Percentiles rank a stretch among this genome's conserved stretches.
phyloP scores from a whole-genome alignment of 2,888 invertebrate genomes.

The Rambutsinella grinnellia region DNA sequence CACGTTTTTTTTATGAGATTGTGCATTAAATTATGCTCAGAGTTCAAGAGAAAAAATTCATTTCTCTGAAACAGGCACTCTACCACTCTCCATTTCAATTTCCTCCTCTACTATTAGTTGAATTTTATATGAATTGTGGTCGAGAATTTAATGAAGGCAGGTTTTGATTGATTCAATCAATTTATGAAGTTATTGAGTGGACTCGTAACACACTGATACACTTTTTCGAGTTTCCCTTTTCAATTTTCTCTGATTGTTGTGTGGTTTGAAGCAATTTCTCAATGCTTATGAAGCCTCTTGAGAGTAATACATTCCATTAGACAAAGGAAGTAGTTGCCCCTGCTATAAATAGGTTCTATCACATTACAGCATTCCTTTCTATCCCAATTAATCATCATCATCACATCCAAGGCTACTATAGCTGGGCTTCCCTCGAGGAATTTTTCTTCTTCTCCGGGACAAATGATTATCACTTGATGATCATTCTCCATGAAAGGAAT shows the following conservation, averaged over 20 bases:
- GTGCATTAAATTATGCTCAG: neutral
- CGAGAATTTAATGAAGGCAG: neutral
- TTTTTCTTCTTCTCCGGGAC: constrained; percentile 17
- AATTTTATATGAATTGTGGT: too few species aligned
- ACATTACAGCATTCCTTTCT: neutral
- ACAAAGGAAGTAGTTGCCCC: neutral
- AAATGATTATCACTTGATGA: constrained; percentile 31
- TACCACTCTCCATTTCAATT: too few species aligned
- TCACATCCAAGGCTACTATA: neutral
- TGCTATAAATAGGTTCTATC: neutral
- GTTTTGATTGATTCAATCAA: neutral
- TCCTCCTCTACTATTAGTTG: too few species aligned
- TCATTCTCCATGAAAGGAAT: constrained; percentile 17
- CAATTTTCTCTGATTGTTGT: too few species aligned
- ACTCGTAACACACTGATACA: constrained; percentile 37
- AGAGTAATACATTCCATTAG: neutral
- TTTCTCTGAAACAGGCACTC: too few species aligned
- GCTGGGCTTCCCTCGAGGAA: neutral
- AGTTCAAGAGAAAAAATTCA: neutral
- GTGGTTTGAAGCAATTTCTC: constrained; percentile 8
- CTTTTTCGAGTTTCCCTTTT: constrained; percentile 29
- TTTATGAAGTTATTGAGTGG: neutral
- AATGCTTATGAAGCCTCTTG: neutral
- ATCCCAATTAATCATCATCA: neutral
- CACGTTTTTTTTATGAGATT: neutral